Conservation (phyloP, 37 sponge, comb jelly and placozoan genomes). For the Crambe crambe region DNA sequence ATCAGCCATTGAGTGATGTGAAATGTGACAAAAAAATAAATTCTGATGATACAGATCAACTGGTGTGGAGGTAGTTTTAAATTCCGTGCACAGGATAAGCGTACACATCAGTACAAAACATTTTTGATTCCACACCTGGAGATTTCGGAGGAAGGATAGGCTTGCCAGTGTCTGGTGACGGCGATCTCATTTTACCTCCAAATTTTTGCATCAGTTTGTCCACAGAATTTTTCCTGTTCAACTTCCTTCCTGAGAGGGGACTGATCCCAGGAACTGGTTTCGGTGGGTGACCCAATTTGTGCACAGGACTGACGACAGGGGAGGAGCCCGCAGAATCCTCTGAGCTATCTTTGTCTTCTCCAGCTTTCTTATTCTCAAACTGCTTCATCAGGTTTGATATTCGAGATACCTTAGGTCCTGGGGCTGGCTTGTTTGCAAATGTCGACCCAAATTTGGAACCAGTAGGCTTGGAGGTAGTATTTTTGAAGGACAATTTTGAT, state of each 20-base stretch:
- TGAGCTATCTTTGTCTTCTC: background rate
- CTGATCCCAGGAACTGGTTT: background rate
- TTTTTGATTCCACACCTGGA: too few relatives aligned
- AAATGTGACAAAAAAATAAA: too few relatives aligned
- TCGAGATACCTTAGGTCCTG: background rate
- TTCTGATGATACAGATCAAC: too few relatives aligned
- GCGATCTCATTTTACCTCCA: background rate
- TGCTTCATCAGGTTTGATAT: slow-evolving; percentile 31
- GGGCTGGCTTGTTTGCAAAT: background rate
- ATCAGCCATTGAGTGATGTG: too few relatives aligned
- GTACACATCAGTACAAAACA: too few relatives aligned
- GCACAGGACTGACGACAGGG: background rate
- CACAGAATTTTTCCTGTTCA: background rate
- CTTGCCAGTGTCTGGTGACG: slow-evolving; percentile 16
- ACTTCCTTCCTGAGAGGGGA: slow-evolving; percentile 14
- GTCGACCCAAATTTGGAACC: too few relatives aligned
- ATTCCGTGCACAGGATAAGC: too few relatives aligned
- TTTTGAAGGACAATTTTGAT: too few relatives aligned
- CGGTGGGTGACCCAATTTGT: background rate
- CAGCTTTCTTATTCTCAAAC: slow-evolving; percentile 5
- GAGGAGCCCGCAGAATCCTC: background rate
- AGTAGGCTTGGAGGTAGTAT: too few relatives aligned
- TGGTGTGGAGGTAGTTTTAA: too few relatives aligned
- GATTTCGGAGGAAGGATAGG: slow-evolving; percentile 22
- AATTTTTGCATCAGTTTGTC: slow-evolving; percentile 7